Conservation (phyloP, 35 echinoderm and acorn worm genomes). For the Ophiothrix spiculata region DNA sequence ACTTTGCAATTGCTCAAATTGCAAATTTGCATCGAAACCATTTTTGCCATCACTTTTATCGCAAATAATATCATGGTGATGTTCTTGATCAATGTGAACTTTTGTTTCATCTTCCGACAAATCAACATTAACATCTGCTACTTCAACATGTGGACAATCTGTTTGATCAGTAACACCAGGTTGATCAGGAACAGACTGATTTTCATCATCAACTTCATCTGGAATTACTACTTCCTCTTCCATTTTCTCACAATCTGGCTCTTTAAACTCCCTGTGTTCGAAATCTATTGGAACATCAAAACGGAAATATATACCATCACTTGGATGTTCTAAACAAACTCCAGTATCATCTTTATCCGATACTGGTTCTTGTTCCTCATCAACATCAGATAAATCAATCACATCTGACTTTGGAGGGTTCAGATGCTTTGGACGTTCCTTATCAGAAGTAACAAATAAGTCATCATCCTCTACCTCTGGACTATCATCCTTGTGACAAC, state of each 20-base stretch:
- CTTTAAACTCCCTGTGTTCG: neutral
- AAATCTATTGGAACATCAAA: neutral
- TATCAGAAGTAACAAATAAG: neutral
- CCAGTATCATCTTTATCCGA: too few species aligned
- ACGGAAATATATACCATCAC: too few species aligned
- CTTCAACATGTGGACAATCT: neutral
- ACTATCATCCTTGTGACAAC: neutral
- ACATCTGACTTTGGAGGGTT: too few species aligned
- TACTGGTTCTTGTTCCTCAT: too few species aligned
- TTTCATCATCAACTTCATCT: neutral
- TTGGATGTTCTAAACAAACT: too few species aligned
- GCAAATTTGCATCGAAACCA: neutral
- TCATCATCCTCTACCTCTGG: neutral
- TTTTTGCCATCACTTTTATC: neutral
- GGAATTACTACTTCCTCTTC: neutral
- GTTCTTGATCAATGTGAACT: neutral
- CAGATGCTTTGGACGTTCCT: neutral
- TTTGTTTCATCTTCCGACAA: neutral
- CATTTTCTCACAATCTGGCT: neutral
- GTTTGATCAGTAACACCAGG: neutral
- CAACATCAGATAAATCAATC: too few species aligned
- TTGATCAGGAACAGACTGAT: neutral
- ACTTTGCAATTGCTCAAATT: too few species aligned
- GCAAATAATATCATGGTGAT: neutral
- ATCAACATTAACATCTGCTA: neutral